Percentiles rank a stretch among this genome's conserved stretches.
Conservation (phyloP, 2,797 vertebrate genomes). For the Urocyon cinereoargenteus region DNA sequence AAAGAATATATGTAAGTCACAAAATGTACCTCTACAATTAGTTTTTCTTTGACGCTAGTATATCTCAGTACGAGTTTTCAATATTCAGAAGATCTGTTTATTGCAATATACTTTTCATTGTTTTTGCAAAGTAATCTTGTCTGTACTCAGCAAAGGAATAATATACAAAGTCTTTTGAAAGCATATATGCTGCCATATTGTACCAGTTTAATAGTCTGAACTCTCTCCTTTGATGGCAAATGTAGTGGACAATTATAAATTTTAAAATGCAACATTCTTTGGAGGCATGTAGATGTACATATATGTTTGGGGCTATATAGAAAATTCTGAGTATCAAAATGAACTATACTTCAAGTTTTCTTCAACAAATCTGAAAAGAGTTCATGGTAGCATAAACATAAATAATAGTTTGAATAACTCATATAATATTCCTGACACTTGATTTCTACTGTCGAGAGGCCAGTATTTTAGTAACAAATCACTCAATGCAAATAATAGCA, state of each 20-base stretch:
- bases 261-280: not conserved
- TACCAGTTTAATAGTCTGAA: not conserved
- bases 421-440: not conserved
- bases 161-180: not conserved
- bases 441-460: not conserved
- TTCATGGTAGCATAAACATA: not conserved
- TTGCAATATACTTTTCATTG: not conserved
- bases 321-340: not conserved
- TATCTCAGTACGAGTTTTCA: constrained; percentile 69
- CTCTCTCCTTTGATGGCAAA: not conserved
- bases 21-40: constrained; percentile 74
- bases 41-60: constrained; percentile 76
- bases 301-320: not conserved
- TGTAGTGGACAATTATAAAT: not conserved
- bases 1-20: constrained; percentile 78
- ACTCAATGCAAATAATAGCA: not conserved
- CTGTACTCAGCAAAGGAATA: not conserved
- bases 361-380: not conserved
- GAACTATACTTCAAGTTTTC: not conserved
- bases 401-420: not conserved
- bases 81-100: constrained; percentile 35
- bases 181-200: not conserved
- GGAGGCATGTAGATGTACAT: not conserved
- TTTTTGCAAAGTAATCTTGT: constrained; percentile 31
- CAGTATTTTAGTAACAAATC: not conserved